Conservation (phyloP, 1,140 invertebrate genomes). For the Caenorhabditis remanei region DNA sequence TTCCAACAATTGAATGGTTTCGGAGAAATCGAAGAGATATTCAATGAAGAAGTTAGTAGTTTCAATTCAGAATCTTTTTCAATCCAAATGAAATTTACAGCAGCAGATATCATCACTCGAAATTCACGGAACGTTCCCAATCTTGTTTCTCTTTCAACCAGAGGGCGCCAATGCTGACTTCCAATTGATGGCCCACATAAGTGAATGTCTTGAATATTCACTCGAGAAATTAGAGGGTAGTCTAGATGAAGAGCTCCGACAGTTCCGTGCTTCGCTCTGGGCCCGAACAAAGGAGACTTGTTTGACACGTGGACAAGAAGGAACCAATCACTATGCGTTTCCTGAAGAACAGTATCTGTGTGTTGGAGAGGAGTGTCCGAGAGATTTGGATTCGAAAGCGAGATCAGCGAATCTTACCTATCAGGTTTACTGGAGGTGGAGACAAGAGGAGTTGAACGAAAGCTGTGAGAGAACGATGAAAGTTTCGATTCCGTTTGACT, state of each 20-base stretch:
- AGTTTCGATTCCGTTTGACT: neutral
- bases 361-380: conserved; percentile 1
- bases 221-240: conserved; percentile 67
- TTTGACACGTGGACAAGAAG: conserved; percentile 62
- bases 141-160: conserved; percentile 68
- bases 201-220: conserved; percentile 64
- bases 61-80: neutral
- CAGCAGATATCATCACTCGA: conserved; percentile 4
- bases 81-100: neutral
- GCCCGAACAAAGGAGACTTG: conserved; percentile 61
- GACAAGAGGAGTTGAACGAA: conserved; percentile 8
- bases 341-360: conserved; percentile 71
- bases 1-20: conserved; percentile 49
- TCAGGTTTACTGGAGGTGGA: conserved; percentile 23
- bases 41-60: conserved; percentile 56
- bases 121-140: conserved; percentile 58
- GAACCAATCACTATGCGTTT: conserved; percentile 70
- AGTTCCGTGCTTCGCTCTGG: conserved; percentile 69
- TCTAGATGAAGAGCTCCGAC: conserved; percentile 66
- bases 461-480: neutral
- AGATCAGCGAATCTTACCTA: neutral
- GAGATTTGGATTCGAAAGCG: conserved; percentile 31
- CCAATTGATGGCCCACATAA: conserved; percentile 65
- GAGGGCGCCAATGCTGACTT: conserved; percentile 67
- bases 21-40: conserved; percentile 44